Conservation (phyloP, 2,797 vertebrate genomes). For the Melanotaenia parkinsoni region DNA sequence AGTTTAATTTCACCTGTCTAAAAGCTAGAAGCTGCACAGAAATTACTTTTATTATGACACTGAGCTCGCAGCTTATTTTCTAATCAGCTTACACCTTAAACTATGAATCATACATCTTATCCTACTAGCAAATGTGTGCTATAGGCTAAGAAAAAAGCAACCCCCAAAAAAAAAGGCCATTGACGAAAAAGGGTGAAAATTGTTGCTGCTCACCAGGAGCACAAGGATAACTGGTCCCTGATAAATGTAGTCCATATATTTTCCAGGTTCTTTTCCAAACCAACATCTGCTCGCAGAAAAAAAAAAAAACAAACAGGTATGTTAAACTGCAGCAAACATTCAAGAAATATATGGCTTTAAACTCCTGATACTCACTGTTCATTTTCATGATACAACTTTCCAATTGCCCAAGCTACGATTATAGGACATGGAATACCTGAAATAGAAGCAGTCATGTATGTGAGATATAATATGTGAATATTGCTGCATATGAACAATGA, state of each 20-base stretch:
- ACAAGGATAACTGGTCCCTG: slow-evolving; percentile 98
- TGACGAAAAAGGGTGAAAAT: not conserved
- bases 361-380: slow-evolving; percentile 90
- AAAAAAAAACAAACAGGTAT: not conserved
- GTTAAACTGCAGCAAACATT: not conserved
- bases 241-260: slow-evolving; percentile 97
- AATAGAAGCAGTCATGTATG: not conserved
- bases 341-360: not conserved
- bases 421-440: slow-evolving; percentile 96
- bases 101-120: slow-evolving; percentile 4
- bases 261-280: slow-evolving; percentile 97
- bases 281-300: slow-evolving; percentile 88
- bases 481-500: not conserved
- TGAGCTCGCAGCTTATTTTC: not conserved
- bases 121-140: not conserved
- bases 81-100: slow-evolving; percentile 10
- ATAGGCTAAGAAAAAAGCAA: not conserved
- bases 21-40: not conserved
- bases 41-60: not conserved
- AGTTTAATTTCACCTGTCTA: slow-evolving; percentile 28
- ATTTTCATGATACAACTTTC: slow-evolving; percentile 95
- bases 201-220: slow-evolving; percentile 87
- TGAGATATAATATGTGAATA: not conserved
- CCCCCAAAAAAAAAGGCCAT: not conserved
- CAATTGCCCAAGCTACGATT: slow-evolving; percentile 93